Base-by-base conservation (phyloP, 2,888 invertebrate species). In the Sepiola atlantica region DNA sequence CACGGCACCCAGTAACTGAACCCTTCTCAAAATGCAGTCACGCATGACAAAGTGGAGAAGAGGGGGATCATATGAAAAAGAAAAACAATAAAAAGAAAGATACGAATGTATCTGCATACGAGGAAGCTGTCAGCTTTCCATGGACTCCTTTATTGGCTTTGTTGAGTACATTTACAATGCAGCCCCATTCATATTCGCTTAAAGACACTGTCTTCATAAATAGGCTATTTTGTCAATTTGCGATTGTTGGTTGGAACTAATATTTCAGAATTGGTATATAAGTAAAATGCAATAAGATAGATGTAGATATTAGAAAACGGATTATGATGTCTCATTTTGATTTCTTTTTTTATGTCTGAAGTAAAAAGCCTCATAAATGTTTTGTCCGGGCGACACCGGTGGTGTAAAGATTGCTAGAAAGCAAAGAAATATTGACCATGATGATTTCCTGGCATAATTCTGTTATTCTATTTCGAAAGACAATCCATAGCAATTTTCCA, bases 241-340 rank as follows among this genome's bases (percentile, higher is more conserved):
- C n/a, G 77, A 32, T 77, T 77, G 77, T 16, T 77, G 77, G 77
- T n/a, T 77, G 77, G n/a, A 77, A 77, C 77, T 77, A 77, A 77
- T 77, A 77, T 77, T 77, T 77, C n/a, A 77, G 77, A 77, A 77
- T 77, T 77, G 77, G n/a, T 77, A 77, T 77, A 32, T 77, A n/a
- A 77, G n/a, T 12, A 77, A 77, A 10, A 32, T 77, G 77, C 77
- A 77, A 77, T n/a, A 77, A 77, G 77, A 77, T 77, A 32, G 77
- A 32, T 14, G n/a, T 77, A 77, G n/a, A 77, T n/a, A 77, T 45
- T n/a, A n/a, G n/a, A n/a, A n/a, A n/a, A n/a, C n/a, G n/a, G n/a
- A n/a, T n/a, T 45, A 45, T 45, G 45, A 45, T 45, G 45, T 8
- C 45, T 45, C 45, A 45, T 45, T 45, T 45, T 45, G 45, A 45